Base-by-base conservation (phyloP, 35 echinoderm and acorn worm genomes). In the Patiria miniata region DNA sequence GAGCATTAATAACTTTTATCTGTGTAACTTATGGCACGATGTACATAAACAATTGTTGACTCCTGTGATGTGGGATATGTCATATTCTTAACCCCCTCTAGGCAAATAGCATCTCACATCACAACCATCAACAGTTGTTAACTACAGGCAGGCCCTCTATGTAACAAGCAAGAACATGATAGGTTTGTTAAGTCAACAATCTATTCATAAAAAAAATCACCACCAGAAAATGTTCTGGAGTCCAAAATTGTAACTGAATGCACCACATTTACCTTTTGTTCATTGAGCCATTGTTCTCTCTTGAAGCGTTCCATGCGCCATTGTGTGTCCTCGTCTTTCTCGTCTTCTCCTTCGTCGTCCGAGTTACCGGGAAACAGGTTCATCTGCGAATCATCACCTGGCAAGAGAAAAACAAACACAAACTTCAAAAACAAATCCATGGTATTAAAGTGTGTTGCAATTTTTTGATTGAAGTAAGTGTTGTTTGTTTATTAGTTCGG, bases 221-320 rank as follows among this genome's bases (percentile, higher is more conserved):
- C 38, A 51, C 33, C 38, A 44, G n/a, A n/a, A 5, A 21, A 21
- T 8, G 14, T 21, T 50, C 32, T 12, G 17, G 33, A 4, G 3
- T 28, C 18, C n/a, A 23, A 7, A 6, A 5, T 69, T 4, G 23
- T 37, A 36, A 19, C 23, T 79, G 73, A 78, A 79, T 37, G 5
- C 19, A 7, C 23, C 39, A 15, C n/a, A 5, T 29, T 50, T 56
- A 53, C 79, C 87, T 90, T 89, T 44, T 94, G 85, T 61, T 94
- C 86, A 55, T 92, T 91, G 37, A 98, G 61, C 89, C 95, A 98
- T 56, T 94, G 92, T 83, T 98, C 95, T 85, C 95, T 84, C 85
- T 98, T 60, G 58, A 91, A 86, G 58, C 95, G 78, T 77, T 91
- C 34, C 81, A 91, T 76, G 37, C 95, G 91, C 95, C 95, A 98